A percentile compares a stretch with the other conserved stretches of the same genome.
phyloP scores from a whole-genome alignment of 2,888 invertebrate species.

The Folsomia candida region DNA sequence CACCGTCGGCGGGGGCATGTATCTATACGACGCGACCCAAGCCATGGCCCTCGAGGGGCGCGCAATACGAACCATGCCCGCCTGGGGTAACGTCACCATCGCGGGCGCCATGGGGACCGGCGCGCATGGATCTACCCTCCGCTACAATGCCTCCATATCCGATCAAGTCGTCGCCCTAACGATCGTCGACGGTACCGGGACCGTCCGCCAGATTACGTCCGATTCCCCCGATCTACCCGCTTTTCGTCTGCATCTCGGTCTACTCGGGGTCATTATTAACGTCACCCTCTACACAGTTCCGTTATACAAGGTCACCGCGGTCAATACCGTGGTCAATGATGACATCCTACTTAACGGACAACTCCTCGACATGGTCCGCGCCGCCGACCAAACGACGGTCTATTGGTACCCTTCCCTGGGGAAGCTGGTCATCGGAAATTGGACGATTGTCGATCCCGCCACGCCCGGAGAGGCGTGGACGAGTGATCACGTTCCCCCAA shows the following conservation, averaged over 20 bases:
- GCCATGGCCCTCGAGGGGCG: conserved; percentile 2
- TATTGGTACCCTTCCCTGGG: conserved; percentile 20
- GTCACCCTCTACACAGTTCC: conserved; percentile 16
- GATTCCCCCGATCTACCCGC: conserved; percentile 12
- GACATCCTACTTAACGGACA: conserved; percentile 9
- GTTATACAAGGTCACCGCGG: conserved; percentile 16
- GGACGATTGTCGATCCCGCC: conserved; percentile 18
- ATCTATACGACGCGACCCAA: conserved; percentile 5
- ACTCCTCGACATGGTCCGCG: not conserved
- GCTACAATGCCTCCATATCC: conserved; percentile 13
- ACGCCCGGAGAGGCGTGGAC: conserved; percentile 4
- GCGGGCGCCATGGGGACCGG: conserved; percentile 26
- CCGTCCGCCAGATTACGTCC: not conserved
- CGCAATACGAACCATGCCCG: conserved; percentile 9
- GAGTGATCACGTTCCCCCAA: conserved; percentile 4
- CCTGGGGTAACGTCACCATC: conserved; percentile 24
- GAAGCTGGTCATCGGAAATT: not conserved
- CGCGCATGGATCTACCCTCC: conserved; percentile 20
- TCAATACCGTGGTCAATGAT: not conserved
- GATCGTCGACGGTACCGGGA: conserved; percentile 25
- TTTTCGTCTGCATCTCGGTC: conserved; percentile 28
- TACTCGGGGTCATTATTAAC: conserved; percentile 20
- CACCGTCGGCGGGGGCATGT: conserved; percentile 15
- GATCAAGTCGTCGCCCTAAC: conserved; percentile 10
- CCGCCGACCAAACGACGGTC: conserved; percentile 6